Percentiles rank a stretch among this genome's conserved stretches.
Conservation (phyloP, 2,888 invertebrate genomes). For the Brachypalpus laphriformis region DNA sequence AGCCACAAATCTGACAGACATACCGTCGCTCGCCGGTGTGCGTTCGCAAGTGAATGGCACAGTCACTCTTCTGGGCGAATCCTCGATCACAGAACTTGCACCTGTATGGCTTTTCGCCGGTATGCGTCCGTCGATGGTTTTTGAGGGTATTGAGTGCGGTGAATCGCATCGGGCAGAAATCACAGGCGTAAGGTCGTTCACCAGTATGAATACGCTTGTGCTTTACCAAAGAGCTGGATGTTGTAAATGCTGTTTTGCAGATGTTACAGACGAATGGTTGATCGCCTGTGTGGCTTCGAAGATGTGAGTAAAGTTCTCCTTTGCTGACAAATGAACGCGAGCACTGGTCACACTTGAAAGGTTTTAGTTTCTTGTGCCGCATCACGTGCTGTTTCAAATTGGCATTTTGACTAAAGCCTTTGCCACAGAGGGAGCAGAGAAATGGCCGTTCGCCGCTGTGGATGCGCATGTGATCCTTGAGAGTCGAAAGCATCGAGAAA, state of each 20-base stretch:
- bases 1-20: conserved; percentile 82
- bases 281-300: conserved; percentile 85
- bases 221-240: conserved; percentile 85
- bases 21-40: conserved; percentile 83
- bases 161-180: conserved; percentile 85
- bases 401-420: conserved; percentile 85
- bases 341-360: conserved; percentile 83
- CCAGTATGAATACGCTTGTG: conserved; percentile 85
- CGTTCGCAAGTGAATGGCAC: conserved; percentile 84
- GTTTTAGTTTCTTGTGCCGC: conserved; percentile 84
- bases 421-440: conserved; percentile 84
- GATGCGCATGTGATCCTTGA: conserved; percentile 85
- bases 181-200: conserved; percentile 85
- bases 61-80: conserved; percentile 85
- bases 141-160: conserved; percentile 85
- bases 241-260: conserved; percentile 85
- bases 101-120: conserved; percentile 84
- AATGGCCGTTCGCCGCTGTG: conserved; percentile 86
- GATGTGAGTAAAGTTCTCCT: conserved; percentile 84
- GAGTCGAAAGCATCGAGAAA: conserved; percentile 84
- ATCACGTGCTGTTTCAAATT: conserved; percentile 85
- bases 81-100: conserved; percentile 85
- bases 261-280: conserved; percentile 85
- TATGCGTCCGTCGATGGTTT: conserved; percentile 85
- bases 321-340: conserved; percentile 83